A percentile compares a stretch with the other conserved stretches of the same genome.
These are phyloP conservation scores for Henricia sp. DNA, from an alignment of 53 echinoderm and acorn worm species.

Conservation along the genomic window DNA sequence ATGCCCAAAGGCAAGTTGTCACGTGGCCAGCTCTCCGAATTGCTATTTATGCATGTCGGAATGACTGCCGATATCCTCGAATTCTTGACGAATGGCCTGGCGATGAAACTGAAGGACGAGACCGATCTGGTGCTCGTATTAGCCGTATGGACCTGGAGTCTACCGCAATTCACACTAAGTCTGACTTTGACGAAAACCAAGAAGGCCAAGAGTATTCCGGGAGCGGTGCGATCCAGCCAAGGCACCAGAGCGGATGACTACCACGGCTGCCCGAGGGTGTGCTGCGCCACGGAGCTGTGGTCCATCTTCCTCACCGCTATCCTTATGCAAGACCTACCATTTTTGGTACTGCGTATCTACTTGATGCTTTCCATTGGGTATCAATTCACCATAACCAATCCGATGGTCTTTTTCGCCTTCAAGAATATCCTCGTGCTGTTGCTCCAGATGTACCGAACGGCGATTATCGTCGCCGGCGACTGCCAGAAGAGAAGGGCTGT, in stretches of 20 bases:
- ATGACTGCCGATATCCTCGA: constrained; percentile 96
- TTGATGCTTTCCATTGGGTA: background rate
- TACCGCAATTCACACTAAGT: constrained; percentile 84
- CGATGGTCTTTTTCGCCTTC: constrained; percentile 2
- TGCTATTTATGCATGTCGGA: constrained; percentile 90
- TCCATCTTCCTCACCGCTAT: constrained; percentile 3
- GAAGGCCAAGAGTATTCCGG: background rate
- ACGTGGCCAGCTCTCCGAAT: constrained; percentile 88
- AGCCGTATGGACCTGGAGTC: constrained; percentile 81
- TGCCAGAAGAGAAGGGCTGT: background rate
- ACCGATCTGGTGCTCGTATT: constrained; percentile 66
- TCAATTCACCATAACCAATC: background rate
- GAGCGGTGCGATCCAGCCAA: background rate
- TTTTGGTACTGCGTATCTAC: constrained; percentile 9
- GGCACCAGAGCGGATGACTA: background rate
- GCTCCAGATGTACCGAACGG: constrained; percentile 15
- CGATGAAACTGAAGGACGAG: constrained; percentile 8
- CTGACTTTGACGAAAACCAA: constrained; percentile 68
- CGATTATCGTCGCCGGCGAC: constrained; percentile 10
- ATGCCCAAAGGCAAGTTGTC: constrained; percentile 86
- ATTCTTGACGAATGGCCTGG: constrained; percentile 67
- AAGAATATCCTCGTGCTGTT: constrained; percentile 17
- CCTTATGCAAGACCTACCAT: constrained; percentile 36
- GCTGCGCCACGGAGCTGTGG: constrained; percentile 30
- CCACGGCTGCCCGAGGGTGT: constrained; percentile 4